These are phyloP conservation scores for Allygus modestus DNA, from an alignment of 2,888 invertebrate species.

Conservation along the genomic window DNA sequence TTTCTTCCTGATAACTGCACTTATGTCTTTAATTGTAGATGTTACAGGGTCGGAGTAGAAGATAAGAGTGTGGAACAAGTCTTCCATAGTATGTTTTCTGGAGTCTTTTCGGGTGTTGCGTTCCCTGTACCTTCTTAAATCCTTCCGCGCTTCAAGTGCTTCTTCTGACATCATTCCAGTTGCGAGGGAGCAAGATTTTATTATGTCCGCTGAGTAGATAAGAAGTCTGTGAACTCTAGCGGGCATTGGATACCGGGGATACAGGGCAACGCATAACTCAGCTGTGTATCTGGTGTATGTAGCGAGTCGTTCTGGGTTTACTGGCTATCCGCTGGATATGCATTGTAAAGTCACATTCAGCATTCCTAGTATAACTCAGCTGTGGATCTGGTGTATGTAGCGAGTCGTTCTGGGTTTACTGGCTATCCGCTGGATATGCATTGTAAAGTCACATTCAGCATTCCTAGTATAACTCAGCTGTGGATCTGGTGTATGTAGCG, in stretches of 20 bases:
- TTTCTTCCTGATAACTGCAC: not conserved
- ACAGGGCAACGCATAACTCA: slow-evolving; percentile 54
- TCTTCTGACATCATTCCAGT: slow-evolving; percentile 67
- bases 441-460: too few relatives aligned
- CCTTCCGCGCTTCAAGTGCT: slow-evolving; percentile 67
- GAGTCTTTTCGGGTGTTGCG: not conserved
- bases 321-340: slow-evolving; percentile 51
- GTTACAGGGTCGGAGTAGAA: not conserved
- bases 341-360: slow-evolving; percentile 66
- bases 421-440: too few relatives aligned
- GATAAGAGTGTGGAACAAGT: not conserved
- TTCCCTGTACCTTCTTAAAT: slow-evolving; percentile 39
- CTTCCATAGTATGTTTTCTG: not conserved
- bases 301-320: slow-evolving; percentile 66
- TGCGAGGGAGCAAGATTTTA: slow-evolving; percentile 60
- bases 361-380: too few relatives aligned
- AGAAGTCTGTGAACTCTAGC: slow-evolving; percentile 68
- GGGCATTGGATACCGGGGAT: slow-evolving; percentile 70
- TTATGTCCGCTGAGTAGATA: slow-evolving; percentile 66
- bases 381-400: too few relatives aligned
- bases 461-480: too few relatives aligned
- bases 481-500: too few relatives aligned
- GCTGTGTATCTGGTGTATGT: slow-evolving; percentile 65
- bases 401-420: too few relatives aligned
- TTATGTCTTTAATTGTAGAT: not conserved